Conservation (phyloP, 2,888 invertebrate species). For the Dryomyza anilis region DNA sequence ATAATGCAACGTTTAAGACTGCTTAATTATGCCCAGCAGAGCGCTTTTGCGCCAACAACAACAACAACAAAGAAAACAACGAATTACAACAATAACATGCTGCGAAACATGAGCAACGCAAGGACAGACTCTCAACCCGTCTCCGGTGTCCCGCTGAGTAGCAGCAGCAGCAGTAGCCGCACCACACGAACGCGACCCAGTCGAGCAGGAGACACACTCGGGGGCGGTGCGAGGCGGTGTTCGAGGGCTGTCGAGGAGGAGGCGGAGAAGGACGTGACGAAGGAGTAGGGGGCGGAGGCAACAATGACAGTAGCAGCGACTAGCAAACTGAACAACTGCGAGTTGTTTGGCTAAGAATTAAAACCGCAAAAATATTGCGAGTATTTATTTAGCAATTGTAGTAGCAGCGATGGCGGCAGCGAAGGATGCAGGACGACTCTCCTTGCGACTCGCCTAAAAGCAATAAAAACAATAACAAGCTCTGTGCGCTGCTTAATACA, state of each 20-base stretch:
- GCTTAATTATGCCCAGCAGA: conserved; percentile 4
- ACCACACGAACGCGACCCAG: neutral
- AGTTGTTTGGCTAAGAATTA: conserved; percentile 3
- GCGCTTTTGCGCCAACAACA: neutral
- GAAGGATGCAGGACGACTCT: conserved; percentile 11
- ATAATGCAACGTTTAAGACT: conserved; percentile 7
- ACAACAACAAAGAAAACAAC: neutral
- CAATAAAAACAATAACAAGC: neutral
- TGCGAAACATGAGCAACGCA: neutral
- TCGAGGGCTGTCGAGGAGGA: too few species aligned
- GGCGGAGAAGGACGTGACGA: too few species aligned
- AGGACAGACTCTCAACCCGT: neutral
- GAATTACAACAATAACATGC: neutral
- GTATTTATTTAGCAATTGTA: neutral
- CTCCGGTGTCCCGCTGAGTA: neutral
- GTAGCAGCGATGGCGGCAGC: neutral
- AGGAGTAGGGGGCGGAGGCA: too few species aligned
- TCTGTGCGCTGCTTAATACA: neutral
- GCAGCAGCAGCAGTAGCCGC: too few species aligned
- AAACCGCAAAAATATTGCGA: conserved; percentile 11
- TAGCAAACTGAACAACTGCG: neutral
- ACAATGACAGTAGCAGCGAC: neutral
- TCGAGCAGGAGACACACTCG: too few species aligned
- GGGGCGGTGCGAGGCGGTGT: too few species aligned
- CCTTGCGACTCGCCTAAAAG: neutral